Evolutionary conservation across 2,797 vertebrate genomes (phyloP).

Genomic region (Ctenopoma multispine): DNA sequence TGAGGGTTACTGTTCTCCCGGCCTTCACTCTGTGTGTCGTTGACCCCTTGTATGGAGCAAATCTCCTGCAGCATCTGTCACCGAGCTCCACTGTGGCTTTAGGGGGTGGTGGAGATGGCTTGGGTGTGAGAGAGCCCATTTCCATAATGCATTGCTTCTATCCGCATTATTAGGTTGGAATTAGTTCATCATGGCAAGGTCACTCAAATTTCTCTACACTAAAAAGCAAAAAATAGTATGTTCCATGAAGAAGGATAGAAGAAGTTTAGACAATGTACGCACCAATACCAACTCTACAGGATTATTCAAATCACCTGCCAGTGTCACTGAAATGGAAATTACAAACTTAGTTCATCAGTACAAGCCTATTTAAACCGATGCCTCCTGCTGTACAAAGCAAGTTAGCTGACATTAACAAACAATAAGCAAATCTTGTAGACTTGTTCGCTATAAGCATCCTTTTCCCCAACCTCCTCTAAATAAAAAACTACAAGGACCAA

Average conservation of each 20-base stretch:
- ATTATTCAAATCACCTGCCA: too few species aligned
- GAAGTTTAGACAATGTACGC: too few species aligned
- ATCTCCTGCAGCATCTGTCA: constrained; percentile 50
- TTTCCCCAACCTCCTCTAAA: background rate
- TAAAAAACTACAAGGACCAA: background rate
- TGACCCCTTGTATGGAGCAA: constrained; percentile 10
- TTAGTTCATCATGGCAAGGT: constrained; percentile 22
- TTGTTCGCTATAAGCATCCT: too few species aligned
- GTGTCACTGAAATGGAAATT: background rate
- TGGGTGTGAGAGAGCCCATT: constrained; percentile 13
- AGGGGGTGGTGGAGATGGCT: background rate
- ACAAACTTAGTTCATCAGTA: background rate
- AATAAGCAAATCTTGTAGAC: too few species aligned
- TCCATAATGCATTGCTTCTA: constrained; percentile 31
- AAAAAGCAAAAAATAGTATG: background rate
- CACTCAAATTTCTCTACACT: background rate
- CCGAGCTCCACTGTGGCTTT: background rate
- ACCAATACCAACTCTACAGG: too few species aligned
- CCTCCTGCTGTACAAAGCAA: background rate
- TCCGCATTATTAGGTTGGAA: constrained; percentile 32
- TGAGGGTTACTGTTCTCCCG: constrained; percentile 11
- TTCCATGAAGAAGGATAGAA: background rate
- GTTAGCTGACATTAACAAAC: background rate
- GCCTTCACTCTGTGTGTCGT: background rate
- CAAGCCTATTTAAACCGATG: background rate